These are phyloP conservation scores for Lichenostomus cassidix DNA, from an alignment of 2,113 vertebrate species.

Conservation along the genomic window DNA sequence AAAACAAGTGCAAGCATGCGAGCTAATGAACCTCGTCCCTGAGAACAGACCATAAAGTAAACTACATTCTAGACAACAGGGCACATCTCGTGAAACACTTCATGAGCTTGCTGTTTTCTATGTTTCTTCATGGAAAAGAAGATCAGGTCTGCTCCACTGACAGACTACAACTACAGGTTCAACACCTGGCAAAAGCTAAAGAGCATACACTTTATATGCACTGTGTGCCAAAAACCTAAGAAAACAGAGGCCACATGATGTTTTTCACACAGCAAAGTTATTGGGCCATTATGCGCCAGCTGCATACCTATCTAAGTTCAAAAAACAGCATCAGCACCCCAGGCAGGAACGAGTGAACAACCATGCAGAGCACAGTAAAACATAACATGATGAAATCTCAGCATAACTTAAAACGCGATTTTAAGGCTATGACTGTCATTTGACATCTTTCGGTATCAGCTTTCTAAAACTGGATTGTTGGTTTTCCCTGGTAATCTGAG, in stretches of 20 bases:
- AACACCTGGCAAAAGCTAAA: background rate
- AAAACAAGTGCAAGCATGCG: background rate
- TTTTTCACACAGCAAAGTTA: background rate
- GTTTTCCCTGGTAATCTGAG: background rate
- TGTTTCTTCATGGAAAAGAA: accelerated
- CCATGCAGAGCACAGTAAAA: background rate
- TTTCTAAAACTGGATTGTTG: background rate
- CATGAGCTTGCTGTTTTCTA: background rate
- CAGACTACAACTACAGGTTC: background rate
- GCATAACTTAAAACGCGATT: background rate
- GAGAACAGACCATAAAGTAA: background rate
- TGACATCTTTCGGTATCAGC: background rate
- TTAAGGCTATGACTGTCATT: background rate
- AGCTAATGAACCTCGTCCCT: background rate
- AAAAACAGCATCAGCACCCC: background rate
- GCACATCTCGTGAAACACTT: background rate
- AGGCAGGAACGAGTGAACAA: background rate
- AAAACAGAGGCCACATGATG: background rate
- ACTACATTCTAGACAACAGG: background rate
- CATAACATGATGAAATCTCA: background rate
- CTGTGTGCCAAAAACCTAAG: background rate
- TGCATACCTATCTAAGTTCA: background rate
- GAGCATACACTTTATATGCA: accelerated
- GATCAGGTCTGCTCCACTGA: background rate
- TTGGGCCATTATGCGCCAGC: background rate